Base-by-base conservation (phyloP, 2,113 vertebrate genomes). In the Progne subis region DNA sequence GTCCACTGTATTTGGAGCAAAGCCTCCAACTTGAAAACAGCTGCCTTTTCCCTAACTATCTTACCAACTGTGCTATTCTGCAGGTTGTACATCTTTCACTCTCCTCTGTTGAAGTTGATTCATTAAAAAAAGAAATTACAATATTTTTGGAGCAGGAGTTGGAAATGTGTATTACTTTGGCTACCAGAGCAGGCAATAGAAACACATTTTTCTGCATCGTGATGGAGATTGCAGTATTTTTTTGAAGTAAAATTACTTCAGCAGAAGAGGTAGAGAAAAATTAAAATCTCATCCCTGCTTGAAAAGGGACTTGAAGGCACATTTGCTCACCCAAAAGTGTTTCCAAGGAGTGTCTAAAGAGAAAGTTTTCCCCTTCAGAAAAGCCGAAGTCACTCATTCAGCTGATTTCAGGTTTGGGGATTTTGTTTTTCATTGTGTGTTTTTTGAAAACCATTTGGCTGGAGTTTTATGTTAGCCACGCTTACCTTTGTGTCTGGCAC, bases 241-340 rank as follows among this genome's bases (percentile, higher is more conserved):
- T 91, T 1, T 77, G 67, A 75, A 78, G 34, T 71, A 59, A 84
- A 94, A 94, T 84, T 2, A 71, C 69, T 96, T 94, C 88, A 94
- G 14, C 86, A 91, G 86, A 64, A 84, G 64, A 92, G 43, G 52
- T 56, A 39, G 72, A 86, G 72, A 71, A 91, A 81, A 94, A 44
- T 23, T 9, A 28, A 83, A 88, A 78, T 59, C 37, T 78, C 15
- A 19, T 83, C 18, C 25, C 14, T 72, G 18, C 55, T 64, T 78
- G 80, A 7, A 32, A 29, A 26, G 6, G 23, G 15, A 11, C 32
- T 76, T 78, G 50, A 81, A 31, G 59, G 59, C 17, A 29, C 26
- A 8, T 63, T 76, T 92, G 18, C 32, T 92, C 17, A 37, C 39
- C 21, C 15, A 34, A 7, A 70, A 18, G 6, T 47, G 8, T 87